Evolutionary conservation across 2,797 vertebrate genomes (phyloP).

Genomic region (Bradypodion ventrale): DNA sequence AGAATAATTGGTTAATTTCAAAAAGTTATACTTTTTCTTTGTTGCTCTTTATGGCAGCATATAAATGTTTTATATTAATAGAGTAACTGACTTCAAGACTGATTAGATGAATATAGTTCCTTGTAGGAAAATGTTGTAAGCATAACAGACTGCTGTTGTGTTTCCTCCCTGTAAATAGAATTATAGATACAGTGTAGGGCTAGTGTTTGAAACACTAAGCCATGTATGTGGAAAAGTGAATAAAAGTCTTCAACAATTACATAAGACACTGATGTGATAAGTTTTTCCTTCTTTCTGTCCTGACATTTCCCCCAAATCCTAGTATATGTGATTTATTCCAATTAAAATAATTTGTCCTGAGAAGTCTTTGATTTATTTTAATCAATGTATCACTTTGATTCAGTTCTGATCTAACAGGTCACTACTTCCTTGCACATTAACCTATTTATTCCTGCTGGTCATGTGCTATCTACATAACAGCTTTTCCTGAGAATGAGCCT

Average conservation of each 20-base stretch:
- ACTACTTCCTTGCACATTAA: no score
- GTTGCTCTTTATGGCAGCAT: not conserved
- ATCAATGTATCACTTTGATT: no score
- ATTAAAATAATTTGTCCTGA: constrained; percentile 29
- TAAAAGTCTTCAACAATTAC: constrained; percentile 3
- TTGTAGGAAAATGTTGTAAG: not conserved
- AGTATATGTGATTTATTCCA: constrained; percentile 26
- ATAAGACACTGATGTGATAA: not conserved
- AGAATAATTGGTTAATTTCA: constrained; percentile 13
- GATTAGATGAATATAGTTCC: not conserved
- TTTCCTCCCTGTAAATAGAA: constrained; percentile 21
- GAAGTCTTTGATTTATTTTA: no score
- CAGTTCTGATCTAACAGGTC: no score
- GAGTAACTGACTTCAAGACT: constrained; percentile 19
- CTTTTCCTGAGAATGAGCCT: not conserved
- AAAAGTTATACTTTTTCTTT: constrained; percentile 3
- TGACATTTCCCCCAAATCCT: not conserved
- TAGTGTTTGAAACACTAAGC: constrained; percentile 24
- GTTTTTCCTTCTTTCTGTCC: not conserved
- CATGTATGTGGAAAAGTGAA: not conserved
- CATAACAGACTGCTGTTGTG: constrained; percentile 10
- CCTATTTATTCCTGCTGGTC: not conserved
- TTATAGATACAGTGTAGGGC: constrained; percentile 6
- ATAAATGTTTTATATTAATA: constrained; percentile 26
- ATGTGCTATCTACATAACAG: not conserved